phyloP scores from a whole-genome alignment of 2,797 vertebrate genomes.

The Schizothorax lantsangensis region DNA sequence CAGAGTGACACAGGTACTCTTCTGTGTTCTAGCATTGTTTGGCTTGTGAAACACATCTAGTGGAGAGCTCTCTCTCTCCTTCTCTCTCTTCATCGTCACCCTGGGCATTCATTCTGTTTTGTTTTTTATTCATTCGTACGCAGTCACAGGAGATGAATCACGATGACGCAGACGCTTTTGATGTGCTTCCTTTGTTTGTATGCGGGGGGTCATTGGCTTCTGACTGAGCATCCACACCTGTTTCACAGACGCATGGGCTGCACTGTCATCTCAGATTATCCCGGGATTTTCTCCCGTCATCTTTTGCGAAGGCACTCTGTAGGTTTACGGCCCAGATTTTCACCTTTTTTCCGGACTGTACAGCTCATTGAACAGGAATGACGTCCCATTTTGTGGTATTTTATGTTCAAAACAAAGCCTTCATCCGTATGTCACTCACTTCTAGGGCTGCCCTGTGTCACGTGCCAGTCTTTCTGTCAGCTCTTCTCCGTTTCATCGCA shows the following conservation, averaged over 20 bases:
- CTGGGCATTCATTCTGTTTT: constrained; percentile 66
- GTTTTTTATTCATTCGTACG: constrained; percentile 51
- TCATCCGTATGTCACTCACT: constrained; percentile 55
- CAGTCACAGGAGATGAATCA: constrained; percentile 63
- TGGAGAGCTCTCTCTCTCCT: constrained; percentile 70
- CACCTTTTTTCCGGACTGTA: background rate
- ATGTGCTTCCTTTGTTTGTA: constrained; percentile 65
- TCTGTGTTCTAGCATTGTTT: constrained; percentile 84
- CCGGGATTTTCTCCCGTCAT: constrained; percentile 46
- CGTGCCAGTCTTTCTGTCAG: constrained; percentile 51
- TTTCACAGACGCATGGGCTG: constrained; percentile 77
- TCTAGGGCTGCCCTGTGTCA: constrained; percentile 48
- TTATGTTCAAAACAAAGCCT: constrained; percentile 48
- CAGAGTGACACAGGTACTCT: constrained; percentile 88
- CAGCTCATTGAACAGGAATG: constrained; percentile 36
- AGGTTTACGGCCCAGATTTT: constrained; percentile 2
- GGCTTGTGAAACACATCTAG: constrained; percentile 76
- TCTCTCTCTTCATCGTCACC: constrained; percentile 64
- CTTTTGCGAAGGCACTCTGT: constrained; percentile 26
- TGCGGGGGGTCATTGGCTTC: constrained; percentile 80
- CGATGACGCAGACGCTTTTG: constrained; percentile 59
- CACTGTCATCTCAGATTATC: constrained; percentile 54
- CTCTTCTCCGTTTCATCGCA: constrained; percentile 24
- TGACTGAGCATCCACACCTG: constrained; percentile 81
- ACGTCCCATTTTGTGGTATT: constrained; percentile 28